Conservation (phyloP, 2,113 vertebrate species). For the Myrmophylax atrothorax region DNA sequence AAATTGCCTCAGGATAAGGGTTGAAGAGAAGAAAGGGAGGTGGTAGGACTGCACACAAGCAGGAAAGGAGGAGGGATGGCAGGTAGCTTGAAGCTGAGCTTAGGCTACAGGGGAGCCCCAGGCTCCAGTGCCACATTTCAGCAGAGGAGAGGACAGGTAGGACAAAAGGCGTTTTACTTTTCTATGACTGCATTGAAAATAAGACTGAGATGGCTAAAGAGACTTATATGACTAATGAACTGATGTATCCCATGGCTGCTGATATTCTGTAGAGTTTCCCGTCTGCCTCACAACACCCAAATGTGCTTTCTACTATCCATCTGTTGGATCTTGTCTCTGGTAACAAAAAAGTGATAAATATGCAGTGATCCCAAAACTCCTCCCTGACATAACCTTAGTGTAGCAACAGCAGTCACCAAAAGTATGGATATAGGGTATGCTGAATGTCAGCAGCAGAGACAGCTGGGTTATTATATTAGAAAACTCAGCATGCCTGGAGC, state of each 20-base stretch:
- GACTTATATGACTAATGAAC: background rate
- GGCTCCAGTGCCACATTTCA: background rate
- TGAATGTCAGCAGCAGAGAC: background rate
- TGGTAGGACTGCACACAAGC: background rate
- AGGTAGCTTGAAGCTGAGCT: background rate
- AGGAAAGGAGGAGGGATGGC: background rate
- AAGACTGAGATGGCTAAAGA: background rate
- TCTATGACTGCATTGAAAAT: background rate
- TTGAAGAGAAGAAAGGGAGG: background rate
- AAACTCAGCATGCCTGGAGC: background rate
- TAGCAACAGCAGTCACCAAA: background rate
- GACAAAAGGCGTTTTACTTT: background rate
- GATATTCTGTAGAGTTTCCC: background rate
- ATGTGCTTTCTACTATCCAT: background rate
- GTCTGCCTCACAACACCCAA: background rate
- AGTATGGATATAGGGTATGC: background rate
- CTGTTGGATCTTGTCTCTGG: background rate
- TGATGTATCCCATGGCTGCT: background rate
- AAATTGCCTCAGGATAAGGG: background rate
- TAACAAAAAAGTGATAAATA: background rate
- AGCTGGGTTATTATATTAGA: background rate
- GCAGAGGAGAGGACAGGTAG: background rate
- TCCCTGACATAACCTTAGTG: background rate
- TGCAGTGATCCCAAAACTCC: background rate
- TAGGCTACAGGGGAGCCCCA: background rate